Percentiles rank a stretch among this genome's conserved stretches.
phyloP scores from a whole-genome alignment of 2,888 invertebrate genomes.

The Lingula anatina region DNA sequence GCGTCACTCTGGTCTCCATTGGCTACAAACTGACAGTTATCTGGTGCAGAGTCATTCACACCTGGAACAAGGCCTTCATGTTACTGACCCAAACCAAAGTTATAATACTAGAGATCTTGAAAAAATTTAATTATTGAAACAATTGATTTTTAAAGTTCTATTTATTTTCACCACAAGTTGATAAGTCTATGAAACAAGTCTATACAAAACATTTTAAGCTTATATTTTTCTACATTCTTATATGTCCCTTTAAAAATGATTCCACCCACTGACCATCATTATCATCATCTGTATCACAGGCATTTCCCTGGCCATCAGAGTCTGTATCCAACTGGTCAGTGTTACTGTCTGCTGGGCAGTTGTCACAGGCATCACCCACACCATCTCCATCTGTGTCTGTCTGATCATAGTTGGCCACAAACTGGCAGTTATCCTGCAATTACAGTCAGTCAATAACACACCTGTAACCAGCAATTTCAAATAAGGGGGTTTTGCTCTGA shows the following conservation, averaged over 20 bases:
- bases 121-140: too few species aligned
- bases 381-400: conserved; percentile 40
- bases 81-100: too few species aligned
- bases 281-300: conserved; percentile 20
- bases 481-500: too few species aligned
- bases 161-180: too few species aligned
- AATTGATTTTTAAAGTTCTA: too few species aligned
- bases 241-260: too few species aligned
- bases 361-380: conserved; percentile 25
- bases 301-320: conserved; percentile 21
- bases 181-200: too few species aligned
- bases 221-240: too few species aligned
- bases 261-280: too few species aligned
- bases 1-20: conserved; percentile 5
- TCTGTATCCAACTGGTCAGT: conserved; percentile 38
- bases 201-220: too few species aligned
- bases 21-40: not conserved
- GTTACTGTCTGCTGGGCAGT: conserved; percentile 18
- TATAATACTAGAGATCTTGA: too few species aligned
- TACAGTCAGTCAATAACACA: not conserved
- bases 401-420: conserved; percentile 17
- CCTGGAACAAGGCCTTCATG: too few species aligned
- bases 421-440: conserved; percentile 20
- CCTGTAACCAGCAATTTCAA: not conserved
- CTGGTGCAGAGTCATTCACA: not conserved